These are phyloP conservation scores for Cynopterus sphinx DNA, from an alignment of 2,797 vertebrate genomes.

Conservation along the genomic window DNA sequence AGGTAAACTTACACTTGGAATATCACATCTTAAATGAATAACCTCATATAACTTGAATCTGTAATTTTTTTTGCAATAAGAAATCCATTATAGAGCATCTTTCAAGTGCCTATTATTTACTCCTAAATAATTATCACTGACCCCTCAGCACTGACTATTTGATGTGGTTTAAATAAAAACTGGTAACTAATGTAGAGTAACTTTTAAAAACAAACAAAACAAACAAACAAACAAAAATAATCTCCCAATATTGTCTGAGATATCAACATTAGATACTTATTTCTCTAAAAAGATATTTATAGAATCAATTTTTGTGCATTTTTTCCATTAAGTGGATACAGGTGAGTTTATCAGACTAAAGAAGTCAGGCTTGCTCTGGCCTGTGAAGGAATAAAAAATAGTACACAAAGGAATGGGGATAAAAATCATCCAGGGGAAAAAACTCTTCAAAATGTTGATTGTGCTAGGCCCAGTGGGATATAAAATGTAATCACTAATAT, in stretches of 20 bases:
- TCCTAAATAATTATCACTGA: not conserved
- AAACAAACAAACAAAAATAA: not conserved
- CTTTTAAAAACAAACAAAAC: not conserved
- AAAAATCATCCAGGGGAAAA: not conserved
- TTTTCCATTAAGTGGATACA: not conserved
- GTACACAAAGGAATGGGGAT: not conserved
- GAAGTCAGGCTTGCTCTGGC: not conserved
- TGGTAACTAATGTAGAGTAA: not conserved
- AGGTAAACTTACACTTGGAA: not conserved
- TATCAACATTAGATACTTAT: not conserved
- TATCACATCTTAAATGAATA: constrained; percentile 9
- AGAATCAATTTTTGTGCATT: not conserved
- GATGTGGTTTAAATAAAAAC: constrained; percentile 5
- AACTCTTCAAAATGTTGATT: not conserved
- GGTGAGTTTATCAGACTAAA: not conserved
- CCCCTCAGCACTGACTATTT: not conserved
- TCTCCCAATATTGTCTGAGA: not conserved
- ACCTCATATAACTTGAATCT: not conserved
- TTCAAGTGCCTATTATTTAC: not conserved
- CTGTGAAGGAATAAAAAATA: not conserved
- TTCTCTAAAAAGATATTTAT: not conserved
- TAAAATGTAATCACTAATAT: not conserved
- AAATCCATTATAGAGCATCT: not conserved
- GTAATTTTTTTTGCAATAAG: not conserved
- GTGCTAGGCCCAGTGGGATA: not conserved